Evolutionary conservation across 2,888 invertebrate species (phyloP).

Genomic region (Troilus luridus): DNA sequence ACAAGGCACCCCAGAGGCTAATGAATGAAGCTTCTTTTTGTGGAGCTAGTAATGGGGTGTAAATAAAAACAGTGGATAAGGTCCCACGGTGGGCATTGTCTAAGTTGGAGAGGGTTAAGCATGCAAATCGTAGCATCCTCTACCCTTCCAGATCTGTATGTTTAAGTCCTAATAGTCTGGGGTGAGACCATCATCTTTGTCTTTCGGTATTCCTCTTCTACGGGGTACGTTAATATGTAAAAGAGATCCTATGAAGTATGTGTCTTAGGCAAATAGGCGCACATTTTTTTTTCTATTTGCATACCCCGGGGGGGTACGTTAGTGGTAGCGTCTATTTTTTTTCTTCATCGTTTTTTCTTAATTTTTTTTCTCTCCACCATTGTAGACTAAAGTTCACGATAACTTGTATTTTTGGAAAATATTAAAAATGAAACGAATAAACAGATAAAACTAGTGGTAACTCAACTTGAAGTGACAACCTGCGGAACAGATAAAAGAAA

Average conservation of each 20-base stretch:
- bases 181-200: constrained; percentile 39
- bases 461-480: too few species aligned
- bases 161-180: constrained; percentile 41
- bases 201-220: not conserved
- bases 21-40: constrained; percentile 34
- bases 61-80: constrained; percentile 39
- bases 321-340: not conserved
- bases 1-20: not conserved
- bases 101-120: constrained; percentile 19
- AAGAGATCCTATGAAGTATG: not conserved
- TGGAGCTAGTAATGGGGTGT: constrained; percentile 39
- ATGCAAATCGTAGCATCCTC: constrained; percentile 20
- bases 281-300: constrained; percentile 41
- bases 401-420: too few species aligned
- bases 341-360: not conserved
- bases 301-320: constrained; percentile 16
- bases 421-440: too few species aligned
- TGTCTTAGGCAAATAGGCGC: constrained; percentile 39
- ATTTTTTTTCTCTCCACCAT: not conserved
- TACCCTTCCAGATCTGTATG: constrained; percentile 14
- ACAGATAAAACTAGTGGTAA: too few species aligned
- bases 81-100: constrained; percentile 39
- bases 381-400: too few species aligned
- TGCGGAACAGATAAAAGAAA: too few species aligned
- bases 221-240: constrained; percentile 26